Evolutionary conservation across 2,113 vertebrate genomes (phyloP), one percentile per base, ranked within the genome.

Genomic region (Marmota monax): DNA sequence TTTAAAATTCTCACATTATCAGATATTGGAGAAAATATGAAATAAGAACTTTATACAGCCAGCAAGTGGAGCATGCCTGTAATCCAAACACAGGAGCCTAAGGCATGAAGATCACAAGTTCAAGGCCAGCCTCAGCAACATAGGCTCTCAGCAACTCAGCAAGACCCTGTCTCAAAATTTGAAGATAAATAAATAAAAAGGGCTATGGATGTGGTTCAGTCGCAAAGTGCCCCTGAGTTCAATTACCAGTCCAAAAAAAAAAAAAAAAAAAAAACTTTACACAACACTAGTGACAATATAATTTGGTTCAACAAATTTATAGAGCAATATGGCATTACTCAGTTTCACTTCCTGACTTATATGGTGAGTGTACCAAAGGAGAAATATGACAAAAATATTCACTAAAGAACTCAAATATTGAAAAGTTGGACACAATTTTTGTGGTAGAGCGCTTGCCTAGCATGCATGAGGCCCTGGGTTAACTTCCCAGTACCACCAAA

Each of bases 1-100:
- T 77, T 86, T 69, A 73, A 72, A 85, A 80, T 29, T 74, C 76
- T 96, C 72, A 39, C 37, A n/a, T 58, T 88, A 58, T 78, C 2
- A 65, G 12, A 0, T 51, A 29, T 23, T 53, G 7, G 39, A 7
- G 7, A 70, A 92, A 92, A 88, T n/a, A 4, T 92, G 87, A 97
- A 93, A 34, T 0, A 87, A 84, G 37, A 89, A 67, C 22, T 63
- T 27, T 23, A 63, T 63, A 63, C 23, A 63, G 61, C 22, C 3
- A 63, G 0, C 61, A 63, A 63, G 23, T 63, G 9, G 23, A 27
- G 61, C 61, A 63, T 25, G 61, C 23, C 23, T 63, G 61, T 63
- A 63, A 27, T 63, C 61, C 61, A 63, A 63, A 27, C 61, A 63
- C 61, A 63, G 61, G 61, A 63, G 23, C 23, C 61, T 63, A 25